A percentile compares a stretch with the other conserved stretches of the same genome.
phyloP scores from a whole-genome alignment of 1,140 invertebrate species.

The Drosophila kepulauana region DNA sequence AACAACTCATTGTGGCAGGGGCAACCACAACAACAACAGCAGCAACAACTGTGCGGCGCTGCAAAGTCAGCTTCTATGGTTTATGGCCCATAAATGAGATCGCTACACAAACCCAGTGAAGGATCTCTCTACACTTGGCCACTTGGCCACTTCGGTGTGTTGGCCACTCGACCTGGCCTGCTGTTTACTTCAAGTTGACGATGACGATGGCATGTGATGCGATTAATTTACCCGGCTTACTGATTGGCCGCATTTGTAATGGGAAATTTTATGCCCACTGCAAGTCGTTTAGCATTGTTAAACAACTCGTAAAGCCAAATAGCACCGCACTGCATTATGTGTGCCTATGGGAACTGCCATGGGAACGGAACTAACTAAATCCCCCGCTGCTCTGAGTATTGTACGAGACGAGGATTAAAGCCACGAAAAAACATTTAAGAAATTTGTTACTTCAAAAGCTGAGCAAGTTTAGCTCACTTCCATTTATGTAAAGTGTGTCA shows the following conservation, averaged over 20 bases:
- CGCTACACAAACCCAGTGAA: slow-evolving; percentile 68
- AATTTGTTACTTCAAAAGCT: slow-evolving; percentile 56
- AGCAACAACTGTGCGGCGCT: slow-evolving; percentile 5
- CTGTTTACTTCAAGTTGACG: neutral
- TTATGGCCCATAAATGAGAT: slow-evolving; percentile 81
- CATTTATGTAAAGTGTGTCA: slow-evolving; percentile 59
- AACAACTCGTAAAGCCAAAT: slow-evolving; percentile 74
- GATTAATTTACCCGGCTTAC: slow-evolving; percentile 78
- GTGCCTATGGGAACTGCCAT: slow-evolving; percentile 39
- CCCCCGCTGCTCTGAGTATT: slow-evolving; percentile 56
- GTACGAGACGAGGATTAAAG: slow-evolving; percentile 49
- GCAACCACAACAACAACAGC: neutral
- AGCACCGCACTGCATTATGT: slow-evolving; percentile 39
- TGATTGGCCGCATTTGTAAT: slow-evolving; percentile 75
- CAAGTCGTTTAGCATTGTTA: slow-evolving; percentile 74
- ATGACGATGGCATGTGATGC: slow-evolving; percentile 58
- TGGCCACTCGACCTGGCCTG: neutral
- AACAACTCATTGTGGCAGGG: slow-evolving; percentile 1
- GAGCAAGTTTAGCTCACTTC: neutral
- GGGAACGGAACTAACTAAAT: slow-evolving; percentile 69
- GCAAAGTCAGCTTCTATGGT: slow-evolving; percentile 63
- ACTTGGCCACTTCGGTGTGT: slow-evolving; percentile 13
- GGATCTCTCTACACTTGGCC: slow-evolving; percentile 50
- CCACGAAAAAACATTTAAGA: slow-evolving; percentile 57
- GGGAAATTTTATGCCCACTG: slow-evolving; percentile 69